Evolutionary conservation across 2,797 vertebrate genomes (phyloP), one percentile per base, ranked within the genome.

Genomic region (Eulemur albifrons): DNA sequence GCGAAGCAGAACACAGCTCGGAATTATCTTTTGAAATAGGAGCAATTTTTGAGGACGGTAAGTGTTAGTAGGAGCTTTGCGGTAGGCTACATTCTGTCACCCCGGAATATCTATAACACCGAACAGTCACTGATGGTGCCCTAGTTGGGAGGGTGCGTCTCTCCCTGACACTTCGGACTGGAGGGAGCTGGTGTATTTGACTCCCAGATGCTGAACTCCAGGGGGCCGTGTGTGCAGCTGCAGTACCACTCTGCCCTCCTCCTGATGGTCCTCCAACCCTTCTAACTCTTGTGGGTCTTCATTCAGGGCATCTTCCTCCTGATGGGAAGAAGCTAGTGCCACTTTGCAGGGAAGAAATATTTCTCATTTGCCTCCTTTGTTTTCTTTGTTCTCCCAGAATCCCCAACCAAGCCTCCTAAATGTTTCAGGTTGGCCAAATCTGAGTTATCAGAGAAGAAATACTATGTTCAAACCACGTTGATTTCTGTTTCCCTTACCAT

Each of bases 1-100:
- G 99, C 93, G 99, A 99, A 98, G 99, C 99, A 88, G 99, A 99
- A 95, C 99, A 99, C 97, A 99, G 99, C 98, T 99, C 99, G 4
- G 99, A 99, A 98, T 98, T 99, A 98, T 99, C 99, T 95, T 99
- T 99, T 99, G 99, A 99, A 98, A 99, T 99, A 97, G 99, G 99
- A 97, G 99, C 99, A 95, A 99, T 99, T 99, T 99, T 99, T 99
- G 99, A 99, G 98, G 99, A 99, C 96, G 99, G 99, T 99, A 99
- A 99, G 99, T 99, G 98, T 98, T 11, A 0, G 0, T 11, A 21
- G 61, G 75, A 59, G 79, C 59, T 76, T 40, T 20, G 13, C 15
- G 11, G 93, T 80, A 89, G n/a, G 52, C 5, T 45, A 0, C 2
- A 0, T 27, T 43, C 54, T 48, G 32, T 54, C 35, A 25, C 20